Base-by-base conservation (phyloP, 1,140 invertebrate genomes). In the Megalonaias nervosa region DNA sequence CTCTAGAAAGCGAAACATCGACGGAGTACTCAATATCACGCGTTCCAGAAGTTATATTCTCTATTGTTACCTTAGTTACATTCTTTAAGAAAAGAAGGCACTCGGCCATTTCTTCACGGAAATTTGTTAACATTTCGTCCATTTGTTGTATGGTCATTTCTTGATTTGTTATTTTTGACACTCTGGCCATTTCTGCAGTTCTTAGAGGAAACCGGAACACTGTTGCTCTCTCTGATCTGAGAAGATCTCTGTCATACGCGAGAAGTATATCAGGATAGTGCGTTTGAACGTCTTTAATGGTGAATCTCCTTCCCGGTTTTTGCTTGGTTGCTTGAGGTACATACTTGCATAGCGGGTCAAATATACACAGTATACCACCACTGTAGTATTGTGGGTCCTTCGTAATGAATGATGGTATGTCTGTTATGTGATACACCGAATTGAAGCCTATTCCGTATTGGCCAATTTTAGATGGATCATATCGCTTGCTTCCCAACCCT, bases 361-460 rank as follows among this genome's bases (percentile, higher is more conserved):
- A 84, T 15, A 87, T 74, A 67, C 84, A 85, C 9, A 88, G 64
- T n/a, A 67, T 71, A 38, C 84, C 81, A 21, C 71, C 78, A 60
- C 84, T 73, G 9, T 70, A 74, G 23, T 69, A 65, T 38, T 80
- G 79, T n/a, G 77, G 82, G 67, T 74, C 81, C 21, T 72, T 65
- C 31, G 84, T 86, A 66, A 86, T 61, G 71, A 89, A 88, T 6
- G 86, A 86, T 2, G 88, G 88, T 12, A 74, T 82, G 66, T 89
- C 87, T 5, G 88, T 89, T n/a, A 89, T 75, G 75, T 88, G 87
- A 69, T 87, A 89, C 17, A 89, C 88, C 61, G 84, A 85, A 74
- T 89, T 89, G 74, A 89, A 89, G 12, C 88, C 88, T 67, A 89
- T 77, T 57, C 87, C 87, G 81, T 83, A 88, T 62, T 86, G 82